Base-by-base conservation (phyloP, 2,888 invertebrate species). In the Pammene fasciana region DNA sequence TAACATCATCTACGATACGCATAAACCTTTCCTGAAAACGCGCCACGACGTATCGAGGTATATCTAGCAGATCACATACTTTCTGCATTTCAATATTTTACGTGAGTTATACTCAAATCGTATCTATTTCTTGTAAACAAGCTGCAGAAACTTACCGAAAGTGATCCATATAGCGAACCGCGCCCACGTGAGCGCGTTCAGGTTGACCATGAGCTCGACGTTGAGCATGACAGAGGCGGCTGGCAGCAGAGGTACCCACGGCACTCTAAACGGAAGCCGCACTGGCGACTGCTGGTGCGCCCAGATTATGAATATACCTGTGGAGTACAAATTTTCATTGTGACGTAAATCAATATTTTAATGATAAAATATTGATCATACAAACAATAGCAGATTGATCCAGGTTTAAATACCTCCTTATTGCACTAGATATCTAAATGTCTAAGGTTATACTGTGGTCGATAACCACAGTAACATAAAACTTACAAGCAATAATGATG, bases 111-210 rank as follows among this genome's bases (percentile, higher is more conserved):
- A 3, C 26, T 26, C 26, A 1, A 9, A 55, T 41, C 48, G 6
- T 7, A 38, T 5, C 16, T n/a, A 14, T 36, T 14, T 26, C n/a
- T n/a, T 26, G 26, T 26, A n/a, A 59, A 16, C 9, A 60, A 34
- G 18, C 26, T 7, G 14, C 10, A 62, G 54, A 41, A 62, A 76
- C 92, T 89, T 86, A 95, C 97, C 97, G 70, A 97, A 84, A 54
- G 95, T 94, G 94, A 97, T 97, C 97, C 97, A 97, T 56, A 97
- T 95, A 75, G 96, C 94, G 82, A 97, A 97, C 48, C 97, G 93
- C 6, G 97, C 90, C 97, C 97, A 97, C 0, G 97, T 97, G 18
- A 97, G 87, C 0, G 95, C 93, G 74, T 96, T 96, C 65, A 97
- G 90, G 77, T 97, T 96, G 41, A 96, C 94, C 96, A 97, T 97